These are phyloP conservation scores for Bubo scandiacus DNA, from an alignment of 2,113 vertebrate species.

Conservation along the genomic window DNA sequence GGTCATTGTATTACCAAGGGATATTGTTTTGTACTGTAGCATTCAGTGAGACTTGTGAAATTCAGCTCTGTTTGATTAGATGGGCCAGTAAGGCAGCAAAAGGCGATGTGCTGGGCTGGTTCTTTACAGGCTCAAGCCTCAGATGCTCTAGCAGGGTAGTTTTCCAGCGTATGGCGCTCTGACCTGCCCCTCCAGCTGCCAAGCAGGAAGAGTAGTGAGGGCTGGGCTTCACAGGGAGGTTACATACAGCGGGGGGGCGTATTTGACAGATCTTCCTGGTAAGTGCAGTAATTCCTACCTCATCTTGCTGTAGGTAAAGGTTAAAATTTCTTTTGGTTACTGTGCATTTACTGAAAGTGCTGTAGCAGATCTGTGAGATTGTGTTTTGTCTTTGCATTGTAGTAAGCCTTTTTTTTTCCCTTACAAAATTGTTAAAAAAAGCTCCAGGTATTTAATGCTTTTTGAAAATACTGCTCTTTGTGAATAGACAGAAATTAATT, in stretches of 20 bases:
- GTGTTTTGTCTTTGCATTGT: background rate
- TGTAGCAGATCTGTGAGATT: background rate
- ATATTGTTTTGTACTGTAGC: background rate
- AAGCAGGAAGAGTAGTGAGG: accelerated
- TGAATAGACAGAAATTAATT: background rate
- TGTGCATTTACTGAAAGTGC: background rate
- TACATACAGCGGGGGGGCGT: background rate
- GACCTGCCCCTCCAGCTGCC: background rate
- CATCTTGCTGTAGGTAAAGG: background rate
- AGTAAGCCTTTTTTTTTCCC: background rate
- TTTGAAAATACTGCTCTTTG: background rate
- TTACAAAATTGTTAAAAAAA: background rate
- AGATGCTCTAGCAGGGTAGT: background rate
- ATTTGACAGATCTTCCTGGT: background rate
- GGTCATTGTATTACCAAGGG: background rate
- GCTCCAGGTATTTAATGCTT: background rate
- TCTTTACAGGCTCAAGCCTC: background rate
- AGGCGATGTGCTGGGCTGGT: background rate
- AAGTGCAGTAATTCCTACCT: background rate
- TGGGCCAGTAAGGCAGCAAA: background rate
- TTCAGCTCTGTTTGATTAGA: background rate
- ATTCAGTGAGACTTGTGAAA: background rate
- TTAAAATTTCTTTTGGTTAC: background rate
- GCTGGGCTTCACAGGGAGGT: background rate
- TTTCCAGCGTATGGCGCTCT: accelerated